Base-by-base conservation (phyloP, 2,888 invertebrate species). In the Lepas anatifera region DNA sequence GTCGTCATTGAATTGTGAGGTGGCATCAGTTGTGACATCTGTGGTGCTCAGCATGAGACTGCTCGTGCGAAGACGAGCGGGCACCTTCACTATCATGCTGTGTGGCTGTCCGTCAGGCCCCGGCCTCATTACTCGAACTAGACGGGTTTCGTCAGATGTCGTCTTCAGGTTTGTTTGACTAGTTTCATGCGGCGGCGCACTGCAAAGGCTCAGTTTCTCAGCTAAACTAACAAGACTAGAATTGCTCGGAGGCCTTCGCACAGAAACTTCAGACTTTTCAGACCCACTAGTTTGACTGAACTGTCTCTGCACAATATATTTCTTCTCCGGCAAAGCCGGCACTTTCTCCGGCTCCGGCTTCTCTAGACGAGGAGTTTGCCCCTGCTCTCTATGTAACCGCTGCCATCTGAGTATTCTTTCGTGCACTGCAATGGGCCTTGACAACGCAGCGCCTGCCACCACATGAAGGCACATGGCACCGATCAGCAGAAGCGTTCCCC, bases 391-490 rank as follows among this genome's bases (percentile, higher is more conserved):
- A n/a, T n/a, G 63, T 37, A 10, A 39, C 25, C 66, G 66, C 37
- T 39, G 66, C 25, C 66, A 39, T 3, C 41, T n/a, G 25, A 66
- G 66, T 3, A 66, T 18, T 27, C 67, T 52, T 48, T 71, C 75
- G 75, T 81, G 80, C 71, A 79, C 78, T 72, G 82, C 84, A 43
- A 86, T 81, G 0, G 85, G 85, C 13, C 85, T 83, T 78, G 88
- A 89, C 1, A 89, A 79, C 0, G 87, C 85, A 0, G 88, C 88
- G 4, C 88, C 85, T 6, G 87, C 86, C 72, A 89, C 89, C 3
- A 89, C 88, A 76, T 89, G 88, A 0, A 89, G 80, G 87, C 89
- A 88, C 22, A 89, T 88, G 0, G 86, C 88, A 79, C 86, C 89
- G 39, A 89, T 79, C 13, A 89, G 80, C 1, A 89, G 79, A 18